Evolutionary conservation across 1,140 invertebrate species (phyloP).

Genomic region (Lepidurus arcticus): DNA sequence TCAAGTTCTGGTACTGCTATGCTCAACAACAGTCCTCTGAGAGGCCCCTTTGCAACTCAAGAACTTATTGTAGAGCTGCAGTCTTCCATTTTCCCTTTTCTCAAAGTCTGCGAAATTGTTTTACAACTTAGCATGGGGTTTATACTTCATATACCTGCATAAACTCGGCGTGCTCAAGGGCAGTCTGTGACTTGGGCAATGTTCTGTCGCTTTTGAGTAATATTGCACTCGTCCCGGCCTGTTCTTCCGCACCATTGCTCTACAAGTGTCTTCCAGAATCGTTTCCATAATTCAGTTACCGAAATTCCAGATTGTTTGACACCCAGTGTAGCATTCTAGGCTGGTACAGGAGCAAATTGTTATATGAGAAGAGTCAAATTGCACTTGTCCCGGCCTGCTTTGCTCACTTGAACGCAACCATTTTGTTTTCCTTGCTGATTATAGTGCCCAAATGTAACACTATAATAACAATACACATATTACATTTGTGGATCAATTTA

Average conservation of each 20-base stretch:
- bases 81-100: neutral
- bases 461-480: neutral
- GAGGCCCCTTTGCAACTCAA: neutral
- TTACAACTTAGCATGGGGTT: neutral
- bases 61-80: neutral
- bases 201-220: conserved; percentile 35
- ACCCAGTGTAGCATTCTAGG: conserved; percentile 29
- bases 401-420: conserved; percentile 26
- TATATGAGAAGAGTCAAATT: conserved; percentile 38
- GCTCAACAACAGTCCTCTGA: neutral
- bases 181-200: conserved; percentile 13
- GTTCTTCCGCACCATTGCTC: conserved; percentile 29
- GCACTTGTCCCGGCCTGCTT: conserved; percentile 45
- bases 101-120: neutral
- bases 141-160: conserved; percentile 10
- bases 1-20: neutral
- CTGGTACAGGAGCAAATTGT: conserved; percentile 31
- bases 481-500: neutral
- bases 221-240: conserved; percentile 46
- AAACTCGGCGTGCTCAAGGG: neutral
- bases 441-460: no score
- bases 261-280: neutral
- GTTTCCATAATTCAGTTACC: neutral
- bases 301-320: neutral
- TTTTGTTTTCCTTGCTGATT: no score